Conservation (phyloP, 1,140 invertebrate species). For the Drosophila arizonae region DNA sequence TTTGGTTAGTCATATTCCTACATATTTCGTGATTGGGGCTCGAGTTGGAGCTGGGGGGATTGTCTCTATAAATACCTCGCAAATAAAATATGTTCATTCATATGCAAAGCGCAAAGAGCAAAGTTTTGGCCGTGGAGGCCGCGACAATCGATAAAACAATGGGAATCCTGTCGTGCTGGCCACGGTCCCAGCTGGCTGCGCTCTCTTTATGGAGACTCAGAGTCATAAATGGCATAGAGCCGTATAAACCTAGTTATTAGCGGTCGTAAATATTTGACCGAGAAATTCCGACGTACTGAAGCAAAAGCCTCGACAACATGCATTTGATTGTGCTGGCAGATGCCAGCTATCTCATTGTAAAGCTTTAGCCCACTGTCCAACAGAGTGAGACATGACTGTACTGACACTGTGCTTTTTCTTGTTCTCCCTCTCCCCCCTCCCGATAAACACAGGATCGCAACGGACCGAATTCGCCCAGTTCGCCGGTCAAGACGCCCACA, state of each 20-base stretch:
- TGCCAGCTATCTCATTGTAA: constrained; percentile 68
- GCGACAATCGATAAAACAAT: constrained; percentile 79
- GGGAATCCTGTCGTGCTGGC: constrained; percentile 65
- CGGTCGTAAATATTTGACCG: constrained; percentile 52
- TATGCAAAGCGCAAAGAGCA: constrained; percentile 38
- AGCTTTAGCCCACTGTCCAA: neutral
- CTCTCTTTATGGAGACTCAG: constrained; percentile 1
- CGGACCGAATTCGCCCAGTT: constrained; percentile 80
- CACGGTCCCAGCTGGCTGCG: constrained; percentile 9
- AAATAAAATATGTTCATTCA: constrained; percentile 48
- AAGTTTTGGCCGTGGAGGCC: constrained; percentile 33
- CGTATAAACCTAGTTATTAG: constrained; percentile 46
- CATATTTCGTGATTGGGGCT: neutral
- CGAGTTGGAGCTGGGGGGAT: neutral
- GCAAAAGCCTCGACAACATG: constrained; percentile 50
- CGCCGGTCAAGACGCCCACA: constrained; percentile 82
- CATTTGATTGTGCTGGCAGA: constrained; percentile 76
- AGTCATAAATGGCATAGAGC: constrained; percentile 73
- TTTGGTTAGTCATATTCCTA: neutral
- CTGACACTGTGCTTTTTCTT: too few relatives aligned
- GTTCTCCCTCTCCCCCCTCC: neutral
- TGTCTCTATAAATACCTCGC: constrained; percentile 58
- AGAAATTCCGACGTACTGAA: neutral
- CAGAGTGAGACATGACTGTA: neutral
- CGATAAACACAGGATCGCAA: constrained; percentile 76